Evolutionary conservation across 2,113 vertebrate genomes (phyloP).

Genomic region (Gopherus evgoodei): DNA sequence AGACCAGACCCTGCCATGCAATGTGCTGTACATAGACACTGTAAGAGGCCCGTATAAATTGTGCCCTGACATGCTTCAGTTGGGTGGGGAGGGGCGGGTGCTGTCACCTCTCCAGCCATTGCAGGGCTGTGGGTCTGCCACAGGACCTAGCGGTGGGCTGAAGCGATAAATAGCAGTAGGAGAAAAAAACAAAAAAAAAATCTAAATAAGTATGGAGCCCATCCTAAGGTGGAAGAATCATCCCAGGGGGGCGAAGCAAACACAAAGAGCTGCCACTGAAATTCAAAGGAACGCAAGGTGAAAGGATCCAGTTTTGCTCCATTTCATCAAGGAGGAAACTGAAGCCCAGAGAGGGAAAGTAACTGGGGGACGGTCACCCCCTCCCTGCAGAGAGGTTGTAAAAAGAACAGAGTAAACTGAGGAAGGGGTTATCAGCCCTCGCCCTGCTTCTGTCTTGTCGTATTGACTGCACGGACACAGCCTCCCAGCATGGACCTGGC

Average conservation of each 20-base stretch:
- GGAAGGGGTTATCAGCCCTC: no score
- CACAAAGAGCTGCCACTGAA: background rate
- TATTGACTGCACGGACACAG: no score
- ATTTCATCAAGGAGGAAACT: background rate
- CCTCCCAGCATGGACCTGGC: background rate
- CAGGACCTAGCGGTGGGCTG: background rate
- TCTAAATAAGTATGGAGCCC: background rate
- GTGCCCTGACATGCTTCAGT: background rate
- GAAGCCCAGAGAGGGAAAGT: background rate
- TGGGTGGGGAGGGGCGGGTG: background rate
- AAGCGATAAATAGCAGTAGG: background rate
- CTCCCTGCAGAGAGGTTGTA: background rate
- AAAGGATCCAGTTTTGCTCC: background rate
- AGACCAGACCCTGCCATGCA: background rate
- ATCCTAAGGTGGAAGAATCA: background rate
- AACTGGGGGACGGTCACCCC: background rate
- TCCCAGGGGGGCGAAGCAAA: background rate
- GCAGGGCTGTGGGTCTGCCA: background rate
- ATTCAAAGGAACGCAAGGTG: background rate
- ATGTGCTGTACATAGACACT: background rate
- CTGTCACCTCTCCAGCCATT: rapidly evolving
- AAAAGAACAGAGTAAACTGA: background rate
- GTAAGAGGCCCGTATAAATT: background rate
- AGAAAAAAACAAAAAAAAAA: no score
- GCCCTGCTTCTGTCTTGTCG: background rate